Conservation (phyloP, 2,797 vertebrate species). For the Danio choprae region DNA sequence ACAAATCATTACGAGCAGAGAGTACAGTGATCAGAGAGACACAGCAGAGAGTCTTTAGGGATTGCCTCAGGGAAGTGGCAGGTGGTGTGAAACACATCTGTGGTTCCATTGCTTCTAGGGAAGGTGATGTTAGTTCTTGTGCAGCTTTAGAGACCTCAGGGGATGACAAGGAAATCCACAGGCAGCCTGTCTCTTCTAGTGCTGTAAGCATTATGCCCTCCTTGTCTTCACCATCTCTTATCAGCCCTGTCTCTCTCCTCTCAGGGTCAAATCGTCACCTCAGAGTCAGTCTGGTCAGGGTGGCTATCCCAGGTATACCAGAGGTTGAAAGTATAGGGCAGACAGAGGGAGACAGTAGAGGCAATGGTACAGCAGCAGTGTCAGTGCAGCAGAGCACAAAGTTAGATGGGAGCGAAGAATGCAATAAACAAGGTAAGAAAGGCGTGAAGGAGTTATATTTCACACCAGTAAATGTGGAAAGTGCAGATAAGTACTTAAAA, state of each 20-base stretch:
- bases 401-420: constrained; percentile 61
- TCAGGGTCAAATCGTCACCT: constrained; percentile 76
- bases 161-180: constrained; percentile 55
- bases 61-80: constrained; percentile 44
- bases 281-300: constrained; percentile 75
- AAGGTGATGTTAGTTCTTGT: constrained; percentile 54
- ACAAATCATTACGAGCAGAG: constrained; percentile 39
- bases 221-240: constrained; percentile 34
- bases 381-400: constrained; percentile 38
- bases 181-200: constrained; percentile 53
- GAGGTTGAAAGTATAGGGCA: constrained; percentile 53
- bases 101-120: constrained; percentile 45
- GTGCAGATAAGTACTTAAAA: constrained; percentile 61
- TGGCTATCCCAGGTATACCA: constrained; percentile 63
- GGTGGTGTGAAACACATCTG: constrained; percentile 33
- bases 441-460: constrained; percentile 77
- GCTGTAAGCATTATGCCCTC: constrained; percentile 7
- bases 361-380: not conserved
- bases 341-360: constrained; percentile 35
- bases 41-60: constrained; percentile 36
- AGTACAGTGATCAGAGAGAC: not conserved
- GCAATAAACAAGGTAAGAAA: constrained; percentile 66
- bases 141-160: constrained; percentile 53
- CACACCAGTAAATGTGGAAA: constrained; percentile 67
- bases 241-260: constrained; percentile 51